A percentile compares a stretch with the other conserved stretches of the same genome.
phyloP scores from a whole-genome alignment of 53 echinoderm and acorn worm genomes.

The Stichopus horrens region DNA sequence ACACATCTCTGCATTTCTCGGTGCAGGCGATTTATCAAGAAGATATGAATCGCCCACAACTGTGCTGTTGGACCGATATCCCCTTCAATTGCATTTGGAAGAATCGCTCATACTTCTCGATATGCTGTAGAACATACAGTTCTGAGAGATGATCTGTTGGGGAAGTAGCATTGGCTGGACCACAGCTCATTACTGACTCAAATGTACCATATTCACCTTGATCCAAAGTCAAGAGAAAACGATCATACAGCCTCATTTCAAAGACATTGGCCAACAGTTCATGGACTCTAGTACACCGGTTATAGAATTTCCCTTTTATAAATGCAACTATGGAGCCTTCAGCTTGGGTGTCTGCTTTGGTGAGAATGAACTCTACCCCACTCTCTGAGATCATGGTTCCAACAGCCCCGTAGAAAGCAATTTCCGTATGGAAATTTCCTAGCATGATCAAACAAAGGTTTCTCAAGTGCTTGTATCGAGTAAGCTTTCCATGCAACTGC shows the following conservation, averaged over 20 bases:
- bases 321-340: slow-evolving; percentile 62
- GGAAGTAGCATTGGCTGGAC: slow-evolving; percentile 40
- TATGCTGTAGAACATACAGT: slow-evolving; percentile 42
- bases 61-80: slow-evolving; percentile 52
- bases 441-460: slow-evolving; percentile 66
- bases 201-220: slow-evolving; percentile 51
- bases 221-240: slow-evolving; percentile 48
- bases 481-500: slow-evolving; percentile 72
- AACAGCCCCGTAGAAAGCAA: slow-evolving; percentile 60
- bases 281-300: slow-evolving; percentile 66
- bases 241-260: slow-evolving; percentile 56
- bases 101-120: slow-evolving; percentile 57
- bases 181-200: slow-evolving; percentile 49
- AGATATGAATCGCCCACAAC: slow-evolving; percentile 61
- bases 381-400: slow-evolving; percentile 57
- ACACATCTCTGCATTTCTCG: slow-evolving; percentile 63
- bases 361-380: slow-evolving; percentile 67
- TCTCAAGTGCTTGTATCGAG: slow-evolving; percentile 55
- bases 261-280: slow-evolving; percentile 59
- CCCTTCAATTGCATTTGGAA: slow-evolving; percentile 50
- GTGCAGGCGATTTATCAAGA: slow-evolving; percentile 64
- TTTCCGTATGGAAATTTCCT: slow-evolving; percentile 67
- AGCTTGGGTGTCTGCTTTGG: no score
- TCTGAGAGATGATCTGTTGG: slow-evolving; percentile 48
- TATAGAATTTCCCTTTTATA: slow-evolving; percentile 71